Evolutionary conservation across 2,797 vertebrate species (phyloP).

Genomic region (Sebastolobus altivelis): DNA sequence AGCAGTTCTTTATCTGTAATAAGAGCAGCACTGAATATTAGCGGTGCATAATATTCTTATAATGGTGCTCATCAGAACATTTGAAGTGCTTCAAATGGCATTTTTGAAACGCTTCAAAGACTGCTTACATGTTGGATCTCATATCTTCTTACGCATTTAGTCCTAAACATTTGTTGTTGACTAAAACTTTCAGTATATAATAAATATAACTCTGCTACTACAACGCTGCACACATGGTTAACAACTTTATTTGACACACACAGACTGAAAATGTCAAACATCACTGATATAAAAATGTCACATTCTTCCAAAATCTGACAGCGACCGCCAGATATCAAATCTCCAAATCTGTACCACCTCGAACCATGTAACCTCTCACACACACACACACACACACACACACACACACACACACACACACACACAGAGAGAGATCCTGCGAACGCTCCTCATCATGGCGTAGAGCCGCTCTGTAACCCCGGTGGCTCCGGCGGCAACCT

Average conservation of each 20-base stretch:
- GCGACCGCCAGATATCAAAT: neutral
- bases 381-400: constrained; percentile 22
- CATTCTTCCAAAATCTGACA: constrained; percentile 21
- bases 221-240: neutral
- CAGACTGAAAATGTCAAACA: constrained; percentile 23
- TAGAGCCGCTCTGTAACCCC: constrained; percentile 52
- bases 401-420: constrained; percentile 29
- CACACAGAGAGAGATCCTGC: constrained; percentile 8
- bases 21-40: neutral
- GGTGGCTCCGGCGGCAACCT: constrained; percentile 81
- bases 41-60: neutral
- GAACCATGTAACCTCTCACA: constrained; percentile 6
- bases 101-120: neutral
- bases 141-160: neutral
- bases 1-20: constrained; percentile 15
- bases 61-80: neutral
- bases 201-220: neutral
- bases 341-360: constrained; percentile 17
- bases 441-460: constrained; percentile 23
- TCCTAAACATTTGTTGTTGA: constrained; percentile 1
- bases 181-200: constrained; percentile 5
- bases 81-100: neutral
- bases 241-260: constrained; percentile 23
- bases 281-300: constrained; percentile 7
- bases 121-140: neutral